phyloP scores from a whole-genome alignment of 2,888 invertebrate species.

The Aspidiotus rigidus region DNA sequence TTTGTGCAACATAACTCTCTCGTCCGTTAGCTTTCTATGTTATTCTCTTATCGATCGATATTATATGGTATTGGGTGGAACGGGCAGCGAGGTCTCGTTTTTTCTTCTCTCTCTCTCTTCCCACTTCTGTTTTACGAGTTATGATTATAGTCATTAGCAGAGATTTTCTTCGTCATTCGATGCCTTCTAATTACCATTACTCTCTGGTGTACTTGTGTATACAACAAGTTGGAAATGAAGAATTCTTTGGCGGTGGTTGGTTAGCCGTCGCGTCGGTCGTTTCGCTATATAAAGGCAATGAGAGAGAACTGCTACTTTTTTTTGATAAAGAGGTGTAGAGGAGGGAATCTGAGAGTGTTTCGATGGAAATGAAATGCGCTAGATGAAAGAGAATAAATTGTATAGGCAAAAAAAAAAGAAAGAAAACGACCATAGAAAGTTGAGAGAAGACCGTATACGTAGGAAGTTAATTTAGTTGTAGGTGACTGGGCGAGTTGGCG shows the following conservation, averaged over 20 bases:
- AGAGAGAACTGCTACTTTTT: neutral
- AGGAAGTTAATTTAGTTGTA: constrained; percentile 4
- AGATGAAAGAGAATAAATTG: neutral
- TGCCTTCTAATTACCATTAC: too few species aligned
- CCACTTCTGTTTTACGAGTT: neutral
- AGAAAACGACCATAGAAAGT: neutral
- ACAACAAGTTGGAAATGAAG: too few species aligned
- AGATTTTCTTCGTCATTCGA: neutral
- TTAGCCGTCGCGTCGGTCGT: too few species aligned
- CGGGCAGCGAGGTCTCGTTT: neutral
- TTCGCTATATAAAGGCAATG: too few species aligned
- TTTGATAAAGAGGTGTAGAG: neutral
- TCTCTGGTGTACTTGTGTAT: too few species aligned
- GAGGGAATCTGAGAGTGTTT: neutral
- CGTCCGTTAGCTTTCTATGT: too few species aligned
- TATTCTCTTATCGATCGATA: neutral
- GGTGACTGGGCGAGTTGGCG: neutral
- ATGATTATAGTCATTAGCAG: neutral
- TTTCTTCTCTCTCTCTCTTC: neutral
- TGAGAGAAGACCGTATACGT: neutral
- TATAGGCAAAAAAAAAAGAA: constrained; percentile 1
- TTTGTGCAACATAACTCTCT: neutral
- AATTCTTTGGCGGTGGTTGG: too few species aligned
- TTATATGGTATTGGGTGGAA: neutral
- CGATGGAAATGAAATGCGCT: too few species aligned